Evolutionary conservation across 2,113 vertebrate species (phyloP).

Genomic region (Cryptomyrus ogoouensis): DNA sequence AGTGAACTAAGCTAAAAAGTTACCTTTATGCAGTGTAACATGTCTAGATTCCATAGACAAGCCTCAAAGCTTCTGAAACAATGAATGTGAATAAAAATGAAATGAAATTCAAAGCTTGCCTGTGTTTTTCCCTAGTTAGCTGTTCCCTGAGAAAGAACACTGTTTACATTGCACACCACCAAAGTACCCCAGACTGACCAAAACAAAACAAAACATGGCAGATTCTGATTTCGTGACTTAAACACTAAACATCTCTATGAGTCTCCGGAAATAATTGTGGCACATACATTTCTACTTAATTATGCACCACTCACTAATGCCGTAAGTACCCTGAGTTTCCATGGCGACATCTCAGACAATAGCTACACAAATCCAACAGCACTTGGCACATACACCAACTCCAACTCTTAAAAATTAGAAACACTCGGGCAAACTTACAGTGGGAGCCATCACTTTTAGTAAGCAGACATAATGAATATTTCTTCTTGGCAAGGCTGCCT

Average conservation of each 20-base stretch:
- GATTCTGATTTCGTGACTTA: background rate
- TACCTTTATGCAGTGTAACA: background rate
- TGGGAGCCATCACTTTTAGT: background rate
- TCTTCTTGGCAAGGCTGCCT: background rate
- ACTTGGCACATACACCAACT: background rate
- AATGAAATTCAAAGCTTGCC: background rate
- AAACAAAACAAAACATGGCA: background rate
- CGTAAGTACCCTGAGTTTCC: background rate
- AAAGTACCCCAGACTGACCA: background rate
- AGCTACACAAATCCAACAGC: background rate
- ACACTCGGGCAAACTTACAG: slow-evolving; percentile 7
- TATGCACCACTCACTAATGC: background rate
- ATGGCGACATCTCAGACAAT: slow-evolving; percentile 13
- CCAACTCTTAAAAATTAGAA: background rate
- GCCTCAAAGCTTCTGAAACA: background rate
- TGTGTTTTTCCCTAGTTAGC: background rate
- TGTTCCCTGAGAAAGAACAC: background rate
- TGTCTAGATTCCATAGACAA: background rate
- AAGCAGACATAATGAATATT: background rate
- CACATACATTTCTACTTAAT: background rate
- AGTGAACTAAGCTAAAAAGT: background rate
- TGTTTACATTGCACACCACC: background rate
- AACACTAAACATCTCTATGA: background rate
- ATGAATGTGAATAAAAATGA: slow-evolving; percentile 5
- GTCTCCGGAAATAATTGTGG: background rate